Conservation (phyloP, 2,113 vertebrate species). For the Ctenodactylus gundi region DNA sequence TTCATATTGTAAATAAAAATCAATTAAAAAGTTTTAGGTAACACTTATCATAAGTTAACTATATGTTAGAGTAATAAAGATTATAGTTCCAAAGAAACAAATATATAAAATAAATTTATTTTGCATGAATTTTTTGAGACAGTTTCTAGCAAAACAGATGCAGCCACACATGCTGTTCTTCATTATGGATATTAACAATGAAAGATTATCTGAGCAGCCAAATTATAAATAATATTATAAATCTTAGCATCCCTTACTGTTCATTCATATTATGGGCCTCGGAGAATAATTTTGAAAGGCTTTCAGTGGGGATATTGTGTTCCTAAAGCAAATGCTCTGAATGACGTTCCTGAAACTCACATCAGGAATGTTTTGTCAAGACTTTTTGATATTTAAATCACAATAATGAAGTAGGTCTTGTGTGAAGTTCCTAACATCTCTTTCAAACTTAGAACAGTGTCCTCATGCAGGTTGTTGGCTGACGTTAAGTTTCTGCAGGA, state of each 20-base stretch:
- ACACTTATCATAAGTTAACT: neutral
- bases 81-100: neutral
- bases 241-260: neutral
- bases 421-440: neutral
- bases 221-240: neutral
- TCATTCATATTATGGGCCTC: neutral
- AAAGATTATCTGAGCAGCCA: neutral
- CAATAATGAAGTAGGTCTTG: neutral
- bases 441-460: neutral
- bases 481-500: too few relatives aligned
- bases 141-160: neutral
- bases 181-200: neutral
- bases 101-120: neutral
- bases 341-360: neutral
- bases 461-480: neutral
- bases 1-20: neutral
- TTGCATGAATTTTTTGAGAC: neutral
- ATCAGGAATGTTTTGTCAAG: neutral
- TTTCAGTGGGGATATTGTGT: neutral
- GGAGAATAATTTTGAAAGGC: neutral
- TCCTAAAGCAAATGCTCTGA: neutral
- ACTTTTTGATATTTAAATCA: neutral
- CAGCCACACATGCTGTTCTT: neutral
- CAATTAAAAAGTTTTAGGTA: neutral
- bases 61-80: neutral